Evolutionary conservation across 2,888 invertebrate genomes (phyloP), one percentile per base, ranked within the genome.

Genomic region (Pilophorus perplexus): DNA sequence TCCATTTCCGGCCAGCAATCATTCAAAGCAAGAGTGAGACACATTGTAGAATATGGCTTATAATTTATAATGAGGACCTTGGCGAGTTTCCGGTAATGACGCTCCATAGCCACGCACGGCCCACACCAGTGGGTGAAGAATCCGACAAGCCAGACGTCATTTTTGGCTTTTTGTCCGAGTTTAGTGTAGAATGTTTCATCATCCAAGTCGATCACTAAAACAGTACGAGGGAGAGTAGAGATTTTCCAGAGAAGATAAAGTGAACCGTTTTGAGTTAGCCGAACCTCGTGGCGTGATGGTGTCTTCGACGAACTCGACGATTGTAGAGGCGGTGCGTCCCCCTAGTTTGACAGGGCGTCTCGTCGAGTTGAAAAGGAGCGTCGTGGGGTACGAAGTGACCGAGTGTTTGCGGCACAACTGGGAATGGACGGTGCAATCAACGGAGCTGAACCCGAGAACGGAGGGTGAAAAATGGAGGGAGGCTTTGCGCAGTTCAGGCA

Each of bases 121-220:
- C 83, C 84, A 77, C 89, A 89, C 87, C 87, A 88, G 0, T 87
- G 85, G 10, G 86, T 86, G 75, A 80, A 88, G 76, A 84, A 89
- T 77, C 87, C 87, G 2, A 89, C 83, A 22, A 86, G 74, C 85
- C 86, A 88, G 3, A 87, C 75, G 67, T 83, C 81, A 50, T 80
- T 78, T 6, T 75, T 73, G 1, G 79, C 77, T 73, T 85, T 83
- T 23, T 80, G 76, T 12, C 77, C 76, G 27, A 89, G 79, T 67
- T 76, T 75, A 18, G 77, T 72, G 42, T 81, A 75, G 74, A 87
- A 88, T 46, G 78, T 79, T 20, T 78, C 76, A 10, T 78, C 77
- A 52, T 80, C 81, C 64, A 89, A 77, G 40, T 76, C 76, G 25
- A 83, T 75, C 1, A 88, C 87, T 76, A 79, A 52, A 69, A 70